These are phyloP conservation scores for Triplophysa tibetana DNA, from an alignment of 2,113 vertebrate genomes.

Conservation along the genomic window DNA sequence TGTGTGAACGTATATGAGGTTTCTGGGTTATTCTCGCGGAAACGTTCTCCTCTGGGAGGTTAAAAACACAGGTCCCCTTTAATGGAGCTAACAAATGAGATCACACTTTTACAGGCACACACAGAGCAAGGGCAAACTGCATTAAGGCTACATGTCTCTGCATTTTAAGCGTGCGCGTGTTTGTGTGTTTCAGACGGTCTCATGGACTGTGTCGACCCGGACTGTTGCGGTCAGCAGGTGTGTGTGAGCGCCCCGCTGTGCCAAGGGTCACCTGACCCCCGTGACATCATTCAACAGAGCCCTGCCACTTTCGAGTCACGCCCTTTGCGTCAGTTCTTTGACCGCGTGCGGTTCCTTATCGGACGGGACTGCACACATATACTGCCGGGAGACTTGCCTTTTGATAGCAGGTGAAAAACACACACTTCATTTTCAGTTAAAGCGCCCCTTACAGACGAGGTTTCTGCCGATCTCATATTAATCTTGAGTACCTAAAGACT, in stretches of 20 bases:
- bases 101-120: conserved; percentile 30
- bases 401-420: conserved; percentile 87
- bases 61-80: conserved; percentile 48
- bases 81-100: conserved; percentile 41
- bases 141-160: conserved; percentile 30
- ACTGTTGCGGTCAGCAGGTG: conserved; percentile 93
- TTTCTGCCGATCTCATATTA: too few species aligned
- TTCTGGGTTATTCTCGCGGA: conserved; percentile 38
- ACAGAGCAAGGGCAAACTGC: conserved; percentile 36
- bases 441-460: too few species aligned
- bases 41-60: conserved; percentile 41
- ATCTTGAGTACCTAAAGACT: too few species aligned
- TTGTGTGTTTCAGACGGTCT: conserved; percentile 82
- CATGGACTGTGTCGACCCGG: conserved; percentile 93
- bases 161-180: conserved; percentile 26
- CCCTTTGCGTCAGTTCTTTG: conserved; percentile 86
- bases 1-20: conserved; percentile 50
- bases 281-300: conserved; percentile 90
- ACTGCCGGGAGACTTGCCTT: conserved; percentile 88
- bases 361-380: conserved; percentile 93
- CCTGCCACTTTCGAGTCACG: conserved; percentile 78
- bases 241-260: conserved; percentile 90
- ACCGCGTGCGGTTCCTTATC: conserved; percentile 90
- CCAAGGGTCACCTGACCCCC: conserved; percentile 93
- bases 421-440: neutral